phyloP scores from a whole-genome alignment of 2,888 invertebrate species.

The Cheilosia impressa region DNA sequence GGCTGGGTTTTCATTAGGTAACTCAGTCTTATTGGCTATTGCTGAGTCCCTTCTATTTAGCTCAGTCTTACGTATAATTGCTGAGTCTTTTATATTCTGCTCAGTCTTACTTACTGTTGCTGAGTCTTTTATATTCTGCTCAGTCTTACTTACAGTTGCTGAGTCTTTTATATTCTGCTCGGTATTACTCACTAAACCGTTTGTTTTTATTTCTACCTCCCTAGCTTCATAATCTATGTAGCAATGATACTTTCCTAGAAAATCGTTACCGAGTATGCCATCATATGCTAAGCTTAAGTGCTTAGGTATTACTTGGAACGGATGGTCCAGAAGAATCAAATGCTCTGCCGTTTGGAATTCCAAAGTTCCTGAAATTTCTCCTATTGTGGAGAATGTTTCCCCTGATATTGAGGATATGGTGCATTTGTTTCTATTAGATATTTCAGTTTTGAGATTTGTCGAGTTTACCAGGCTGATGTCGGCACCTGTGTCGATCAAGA shows the following conservation, averaged over 20 bases:
- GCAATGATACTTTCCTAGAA: no score
- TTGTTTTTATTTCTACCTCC: no score
- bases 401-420: background rate
- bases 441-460: background rate
- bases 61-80: no score
- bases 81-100: no score
- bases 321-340: background rate
- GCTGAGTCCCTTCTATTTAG: no score
- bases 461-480: slow-evolving; percentile 6
- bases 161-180: background rate
- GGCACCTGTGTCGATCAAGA: slow-evolving; percentile 18
- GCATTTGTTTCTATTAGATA: background rate
- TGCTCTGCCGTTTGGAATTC: background rate
- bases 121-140: no score
- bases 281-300: background rate
- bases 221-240: no score
- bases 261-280: background rate
- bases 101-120: no score
- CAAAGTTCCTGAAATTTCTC: background rate
- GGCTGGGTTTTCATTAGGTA: no score
- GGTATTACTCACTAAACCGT: background rate
- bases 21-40: no score
- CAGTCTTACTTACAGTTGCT: background rate
- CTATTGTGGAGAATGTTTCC: background rate
- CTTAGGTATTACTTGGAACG: background rate